phyloP scores from a whole-genome alignment of 2,888 invertebrate genomes.

The Sphinx pinastri region DNA sequence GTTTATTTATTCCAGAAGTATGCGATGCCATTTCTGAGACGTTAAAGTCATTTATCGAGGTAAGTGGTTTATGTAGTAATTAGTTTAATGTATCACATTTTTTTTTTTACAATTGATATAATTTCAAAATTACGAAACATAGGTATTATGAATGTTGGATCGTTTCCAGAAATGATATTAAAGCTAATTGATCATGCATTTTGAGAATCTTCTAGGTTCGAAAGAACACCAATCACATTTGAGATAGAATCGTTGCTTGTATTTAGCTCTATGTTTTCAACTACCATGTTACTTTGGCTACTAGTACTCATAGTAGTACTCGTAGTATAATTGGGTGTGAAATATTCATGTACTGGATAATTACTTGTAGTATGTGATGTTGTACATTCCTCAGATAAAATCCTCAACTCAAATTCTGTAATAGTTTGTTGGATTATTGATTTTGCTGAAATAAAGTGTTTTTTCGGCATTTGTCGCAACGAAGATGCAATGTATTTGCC shows the following conservation, averaged over 20 bases:
- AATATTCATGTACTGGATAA: slow-evolving; percentile 32
- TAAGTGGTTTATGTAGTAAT: slow-evolving; percentile 30
- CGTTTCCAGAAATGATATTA: slow-evolving; percentile 22
- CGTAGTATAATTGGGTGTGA: slow-evolving; percentile 32
- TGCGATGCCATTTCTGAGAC: slow-evolving; percentile 30
- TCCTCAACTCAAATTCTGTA: slow-evolving; percentile 30
- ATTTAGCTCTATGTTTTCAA: slow-evolving; percentile 30
- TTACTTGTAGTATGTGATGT: slow-evolving; percentile 31
- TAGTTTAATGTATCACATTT: too few relatives aligned
- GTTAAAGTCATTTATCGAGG: slow-evolving; percentile 31
- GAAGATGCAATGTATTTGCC: slow-evolving; percentile 31
- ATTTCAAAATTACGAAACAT: slow-evolving; percentile 27
- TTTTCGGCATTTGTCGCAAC: slow-evolving; percentile 31
- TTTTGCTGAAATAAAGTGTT: slow-evolving; percentile 32
- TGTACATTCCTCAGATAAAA: slow-evolving; percentile 29
- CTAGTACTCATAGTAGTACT: slow-evolving; percentile 31
- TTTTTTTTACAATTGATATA: slow-evolving; percentile 6
- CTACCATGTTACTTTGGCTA: slow-evolving; percentile 30
- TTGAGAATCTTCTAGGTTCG: slow-evolving; percentile 33
- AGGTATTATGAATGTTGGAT: slow-evolving; percentile 16
- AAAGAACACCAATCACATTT: slow-evolving; percentile 33
- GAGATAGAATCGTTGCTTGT: slow-evolving; percentile 30
- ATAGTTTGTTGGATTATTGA: slow-evolving; percentile 30
- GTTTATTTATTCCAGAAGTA: slow-evolving; percentile 32
- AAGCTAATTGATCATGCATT: slow-evolving; percentile 28